Conservation (phyloP, 2,113 vertebrate genomes). For the Lagopus muta region DNA sequence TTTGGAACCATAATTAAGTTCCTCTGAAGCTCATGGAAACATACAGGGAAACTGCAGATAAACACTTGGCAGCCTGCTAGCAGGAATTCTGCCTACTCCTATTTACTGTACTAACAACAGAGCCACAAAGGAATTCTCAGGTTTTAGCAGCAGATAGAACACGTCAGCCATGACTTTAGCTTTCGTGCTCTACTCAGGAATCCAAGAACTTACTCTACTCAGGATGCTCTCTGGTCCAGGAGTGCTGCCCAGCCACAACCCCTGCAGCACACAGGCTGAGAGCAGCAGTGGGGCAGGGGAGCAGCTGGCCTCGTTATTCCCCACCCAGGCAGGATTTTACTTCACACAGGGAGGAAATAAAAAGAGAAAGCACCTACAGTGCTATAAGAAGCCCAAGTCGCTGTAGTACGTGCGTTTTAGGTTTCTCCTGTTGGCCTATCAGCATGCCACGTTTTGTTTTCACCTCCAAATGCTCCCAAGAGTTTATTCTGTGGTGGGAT, state of each 20-base stretch:
- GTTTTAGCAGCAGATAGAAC: neutral
- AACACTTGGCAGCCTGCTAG: neutral
- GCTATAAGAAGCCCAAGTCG: neutral
- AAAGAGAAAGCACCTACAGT: neutral
- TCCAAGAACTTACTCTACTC: neutral
- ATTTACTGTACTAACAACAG: neutral
- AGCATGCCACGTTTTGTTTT: neutral
- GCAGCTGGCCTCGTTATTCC: neutral
- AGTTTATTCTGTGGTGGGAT: neutral
- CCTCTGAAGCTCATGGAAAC: neutral
- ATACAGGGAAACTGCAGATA: neutral
- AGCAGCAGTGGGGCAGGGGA: neutral
- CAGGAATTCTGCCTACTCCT: neutral
- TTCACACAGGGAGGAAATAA: neutral
- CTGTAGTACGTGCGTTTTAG: neutral
- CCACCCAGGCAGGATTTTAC: neutral
- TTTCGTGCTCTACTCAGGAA: neutral
- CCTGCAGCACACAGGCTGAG: neutral
- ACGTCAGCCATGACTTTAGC: accelerated
- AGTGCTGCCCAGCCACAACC: neutral
- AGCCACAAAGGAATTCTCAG: neutral
- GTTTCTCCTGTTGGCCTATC: accelerated
- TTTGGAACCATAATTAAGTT: neutral
- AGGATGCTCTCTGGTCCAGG: neutral
- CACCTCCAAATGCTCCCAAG: neutral